Base-by-base conservation (phyloP, 2,888 invertebrate species). In the Dicyrtomina minuta region DNA sequence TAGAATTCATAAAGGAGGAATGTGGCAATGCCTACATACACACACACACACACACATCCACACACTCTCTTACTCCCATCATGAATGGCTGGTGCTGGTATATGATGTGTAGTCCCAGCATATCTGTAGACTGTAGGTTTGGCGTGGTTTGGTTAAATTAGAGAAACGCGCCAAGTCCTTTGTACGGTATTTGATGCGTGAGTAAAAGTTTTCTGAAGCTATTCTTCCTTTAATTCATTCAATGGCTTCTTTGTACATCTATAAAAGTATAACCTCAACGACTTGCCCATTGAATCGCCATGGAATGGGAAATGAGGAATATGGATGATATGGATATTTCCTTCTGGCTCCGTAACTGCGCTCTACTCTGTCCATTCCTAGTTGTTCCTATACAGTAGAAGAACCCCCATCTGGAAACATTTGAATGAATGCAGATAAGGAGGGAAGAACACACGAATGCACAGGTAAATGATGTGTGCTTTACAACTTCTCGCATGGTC, bases 71-170 rank as follows among this genome's bases (percentile, higher is more conserved):
- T 20, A n/a, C n/a, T 8, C 10, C 49, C 53, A 5, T 53, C 26
- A 15, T 53, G 17, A 13, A 15, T 27, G 20, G n/a, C 2, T 46
- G 46, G n/a, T n/a, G n/a, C n/a, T n/a, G n/a, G n/a, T n/a, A n/a
- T n/a, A n/a, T n/a, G n/a, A n/a, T 5, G 33, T 33, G 33, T 33
- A 3, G 33, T 33, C 33, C 8, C 33, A 10, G n/a, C 4, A 51
- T n/a, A n/a, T n/a, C 22, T 20, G 22, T 51, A 20, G 5, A 51
- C 51, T 20, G 22, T 24, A 22, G 22, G 53, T 26, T 39, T 51
- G 10, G 20, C 51, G 17, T 22, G 17, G 39, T 58, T 33, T 58
- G 58, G 58, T 58, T 41, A 58, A 58, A 58, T 58, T 58, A 41
- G 39, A 58, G 41, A 58, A 58, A 58, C 39, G 39, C 58, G 41